These are phyloP conservation scores for Papilio helenus DNA, from an alignment of 1,140 invertebrate species.

Conservation along the genomic window DNA sequence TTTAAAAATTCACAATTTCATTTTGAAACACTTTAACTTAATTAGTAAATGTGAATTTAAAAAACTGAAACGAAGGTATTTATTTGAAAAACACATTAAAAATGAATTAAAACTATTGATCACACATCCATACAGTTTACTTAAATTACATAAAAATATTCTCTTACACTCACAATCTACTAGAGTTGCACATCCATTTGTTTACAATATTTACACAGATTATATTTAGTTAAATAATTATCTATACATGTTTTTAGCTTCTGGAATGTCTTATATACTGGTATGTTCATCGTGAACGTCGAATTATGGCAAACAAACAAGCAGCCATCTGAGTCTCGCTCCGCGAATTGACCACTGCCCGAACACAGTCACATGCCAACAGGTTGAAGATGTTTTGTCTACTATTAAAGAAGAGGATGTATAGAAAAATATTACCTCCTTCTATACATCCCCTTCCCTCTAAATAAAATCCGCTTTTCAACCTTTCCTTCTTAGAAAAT, in stretches of 20 bases:
- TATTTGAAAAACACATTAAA: not conserved
- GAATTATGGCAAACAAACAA: not conserved
- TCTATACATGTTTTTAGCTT: slow-evolving; percentile 15
- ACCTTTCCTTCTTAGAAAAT: too few species aligned
- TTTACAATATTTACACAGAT: slow-evolving; percentile 45
- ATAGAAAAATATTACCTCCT: too few species aligned
- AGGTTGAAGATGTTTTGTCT: too few species aligned
- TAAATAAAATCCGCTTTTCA: too few species aligned
- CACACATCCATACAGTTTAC: not conserved
- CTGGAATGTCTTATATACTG: slow-evolving; percentile 43
- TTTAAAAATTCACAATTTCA: too few species aligned
- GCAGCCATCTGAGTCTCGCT: too few species aligned
- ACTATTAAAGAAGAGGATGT: too few species aligned
- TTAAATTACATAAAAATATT: slow-evolving; percentile 15
- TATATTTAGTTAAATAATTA: slow-evolving; percentile 23
- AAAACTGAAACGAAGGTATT: too few species aligned
- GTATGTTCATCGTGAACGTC: not conserved
- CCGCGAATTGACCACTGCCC: too few species aligned
- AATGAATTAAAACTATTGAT: not conserved
- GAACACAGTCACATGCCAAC: too few species aligned
- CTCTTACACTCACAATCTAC: slow-evolving; percentile 5
- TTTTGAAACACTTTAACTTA: not conserved
- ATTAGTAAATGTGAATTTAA: not conserved
- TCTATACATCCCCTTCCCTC: too few species aligned
- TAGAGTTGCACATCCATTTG: slow-evolving; percentile 21